Percentiles rank a stretch among this genome's conserved stretches.
phyloP scores from a whole-genome alignment of 2,888 invertebrate genomes.

The Tortrix viridana region DNA sequence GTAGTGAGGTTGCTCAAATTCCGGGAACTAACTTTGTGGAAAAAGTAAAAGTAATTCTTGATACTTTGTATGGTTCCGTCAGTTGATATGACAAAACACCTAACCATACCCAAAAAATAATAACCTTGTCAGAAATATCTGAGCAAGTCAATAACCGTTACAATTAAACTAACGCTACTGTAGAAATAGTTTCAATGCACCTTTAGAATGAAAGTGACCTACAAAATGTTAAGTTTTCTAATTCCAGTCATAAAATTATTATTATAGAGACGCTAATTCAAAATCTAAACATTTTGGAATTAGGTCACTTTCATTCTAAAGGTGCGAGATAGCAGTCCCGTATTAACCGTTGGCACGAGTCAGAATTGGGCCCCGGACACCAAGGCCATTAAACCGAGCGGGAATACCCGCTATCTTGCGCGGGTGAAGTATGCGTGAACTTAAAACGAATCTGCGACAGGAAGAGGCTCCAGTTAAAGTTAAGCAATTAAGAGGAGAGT shows the following conservation, averaged over 20 bases:
- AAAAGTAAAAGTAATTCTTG: no score
- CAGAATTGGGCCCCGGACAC: conserved; percentile 27
- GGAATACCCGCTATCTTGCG: conserved; percentile 32
- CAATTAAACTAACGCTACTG: conserved; percentile 10
- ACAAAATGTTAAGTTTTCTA: no score
- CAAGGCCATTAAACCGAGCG: conserved; percentile 14
- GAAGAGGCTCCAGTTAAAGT: conserved; percentile 72
- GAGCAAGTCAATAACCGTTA: not conserved
- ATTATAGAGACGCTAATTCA: no score
- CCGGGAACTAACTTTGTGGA: no score
- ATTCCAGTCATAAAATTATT: no score
- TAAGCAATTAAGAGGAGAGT: conserved; percentile 80
- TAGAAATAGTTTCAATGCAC: conserved; percentile 37
- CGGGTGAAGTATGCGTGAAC: conserved; percentile 66
- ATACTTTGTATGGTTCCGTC: no score
- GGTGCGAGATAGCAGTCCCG: not conserved
- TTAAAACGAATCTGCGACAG: conserved; percentile 69
- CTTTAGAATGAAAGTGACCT: no score
- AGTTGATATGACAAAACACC: no score
- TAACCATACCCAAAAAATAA: no score
- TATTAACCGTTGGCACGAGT: conserved; percentile 10
- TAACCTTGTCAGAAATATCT: not conserved
- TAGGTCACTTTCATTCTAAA: no score
- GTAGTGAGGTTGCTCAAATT: no score
- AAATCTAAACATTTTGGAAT: no score